These are phyloP conservation scores for Thaleichthys pacificus DNA, from an alignment of 2,797 vertebrate species.

Conservation along the genomic window DNA sequence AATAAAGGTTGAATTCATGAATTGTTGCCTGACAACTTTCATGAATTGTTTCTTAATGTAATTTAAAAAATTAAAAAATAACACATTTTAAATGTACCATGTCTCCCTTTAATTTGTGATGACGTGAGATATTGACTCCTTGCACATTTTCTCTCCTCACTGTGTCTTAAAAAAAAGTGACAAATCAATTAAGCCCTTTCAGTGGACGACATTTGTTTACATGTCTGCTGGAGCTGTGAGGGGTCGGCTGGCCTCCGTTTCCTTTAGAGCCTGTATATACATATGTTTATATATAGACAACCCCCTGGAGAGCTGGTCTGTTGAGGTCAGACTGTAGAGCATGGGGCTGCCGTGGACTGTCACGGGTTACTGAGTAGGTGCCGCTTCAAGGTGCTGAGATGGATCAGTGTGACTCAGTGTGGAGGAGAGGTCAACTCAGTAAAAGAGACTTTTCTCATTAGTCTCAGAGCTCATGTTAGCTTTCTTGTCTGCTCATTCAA, in stretches of 20 bases:
- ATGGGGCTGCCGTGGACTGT: background rate
- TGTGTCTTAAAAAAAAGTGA: background rate
- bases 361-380: constrained; percentile 1
- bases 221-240: background rate
- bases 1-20: too few species aligned
- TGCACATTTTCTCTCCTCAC: too few species aligned
- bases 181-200: background rate
- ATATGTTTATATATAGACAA: background rate
- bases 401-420: background rate
- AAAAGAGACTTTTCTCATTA: background rate
- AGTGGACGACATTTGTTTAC: background rate
- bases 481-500: background rate
- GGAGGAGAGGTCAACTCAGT: constrained; percentile 1
- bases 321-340: background rate
- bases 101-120: background rate
- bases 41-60: background rate
- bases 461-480: background rate
- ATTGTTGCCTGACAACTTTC: background rate
- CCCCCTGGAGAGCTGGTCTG: background rate
- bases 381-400: background rate
- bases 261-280: background rate
- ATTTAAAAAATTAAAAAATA: background rate
- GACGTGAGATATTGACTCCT: too few species aligned
- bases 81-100: background rate
- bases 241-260: background rate